Conservation (phyloP, 2,797 vertebrate genomes). For the Characodon lateralis region DNA sequence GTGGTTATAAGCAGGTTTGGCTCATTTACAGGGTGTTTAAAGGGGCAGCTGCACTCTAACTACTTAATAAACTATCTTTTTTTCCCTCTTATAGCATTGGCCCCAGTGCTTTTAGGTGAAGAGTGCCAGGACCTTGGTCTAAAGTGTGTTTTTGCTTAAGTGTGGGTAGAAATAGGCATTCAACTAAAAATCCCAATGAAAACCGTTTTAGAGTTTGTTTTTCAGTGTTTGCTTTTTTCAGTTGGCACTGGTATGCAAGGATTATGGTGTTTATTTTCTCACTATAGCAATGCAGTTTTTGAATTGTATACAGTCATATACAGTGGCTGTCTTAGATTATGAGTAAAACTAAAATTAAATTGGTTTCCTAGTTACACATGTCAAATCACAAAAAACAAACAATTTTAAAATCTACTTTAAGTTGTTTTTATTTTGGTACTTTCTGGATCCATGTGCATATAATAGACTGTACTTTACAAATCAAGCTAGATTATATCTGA, state of each 20-base stretch:
- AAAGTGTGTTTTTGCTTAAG: conserved; percentile 76
- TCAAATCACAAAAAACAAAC: conserved; percentile 29
- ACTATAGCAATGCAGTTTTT: conserved; percentile 20
- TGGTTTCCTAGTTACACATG: not conserved
- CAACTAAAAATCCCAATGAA: conserved; percentile 70
- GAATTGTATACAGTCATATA: not conserved
- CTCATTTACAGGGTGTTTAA: conserved; percentile 25
- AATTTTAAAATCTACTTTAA: not conserved
- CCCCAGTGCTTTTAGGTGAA: conserved; percentile 32
- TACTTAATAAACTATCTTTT: too few relatives aligned
- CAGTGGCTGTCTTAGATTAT: not conserved
- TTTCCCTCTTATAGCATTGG: conserved; percentile 33
- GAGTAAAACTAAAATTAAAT: not conserved
- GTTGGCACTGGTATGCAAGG: conserved; percentile 59
- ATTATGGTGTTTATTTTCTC: conserved; percentile 47
- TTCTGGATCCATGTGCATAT: not conserved
- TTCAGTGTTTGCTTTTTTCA: conserved; percentile 68
- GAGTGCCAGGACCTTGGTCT: conserved; percentile 55
- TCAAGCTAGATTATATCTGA: not conserved
- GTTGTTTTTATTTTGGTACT: not conserved
- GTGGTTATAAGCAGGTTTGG: conserved; percentile 33
- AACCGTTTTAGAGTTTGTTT: conserved; percentile 76
- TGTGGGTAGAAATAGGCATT: conserved; percentile 67
- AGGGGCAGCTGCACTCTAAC: conserved; percentile 27
- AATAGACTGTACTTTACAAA: not conserved